Evolutionary conservation across 2,888 invertebrate species (phyloP), one percentile per base, ranked within the genome.

Genomic region (Caenorhabditis imperialis): DNA sequence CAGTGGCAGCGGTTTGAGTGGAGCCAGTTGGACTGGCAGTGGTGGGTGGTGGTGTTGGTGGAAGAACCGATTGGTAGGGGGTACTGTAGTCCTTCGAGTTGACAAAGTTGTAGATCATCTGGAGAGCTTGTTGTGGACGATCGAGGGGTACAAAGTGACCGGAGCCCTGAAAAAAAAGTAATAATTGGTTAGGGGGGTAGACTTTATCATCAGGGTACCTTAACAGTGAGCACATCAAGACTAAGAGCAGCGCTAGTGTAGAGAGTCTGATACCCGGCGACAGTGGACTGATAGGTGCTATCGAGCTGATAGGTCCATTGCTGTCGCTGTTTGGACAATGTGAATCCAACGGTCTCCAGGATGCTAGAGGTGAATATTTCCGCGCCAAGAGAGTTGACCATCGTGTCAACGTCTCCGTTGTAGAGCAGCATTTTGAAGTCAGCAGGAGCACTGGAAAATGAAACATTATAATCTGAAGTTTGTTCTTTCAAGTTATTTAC

Each of bases 71-170:
- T 53, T 37, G 35, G n/a, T 38, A 61, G 3, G 75, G 77, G n/a
- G 74, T 71, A 42, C 69, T 80, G 47, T 76, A 80, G 40, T 72
- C 72, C 16, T 51, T 53, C 0, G 35, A 25, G 7, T 67, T 54
- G 3, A 80, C 40, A 53, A 63, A 78, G 44, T 80, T 80, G 54
- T 72, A 78, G 3, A 80, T 76, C 75, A 80, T 71, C 37, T 80
- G 80, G 5, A 71, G 72, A 6, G 78, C 74, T 53, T 73, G 72
- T 23, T 70, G 73, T 12, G 80, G 80, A 7, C 80, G 58, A 55
- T 80, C 80, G 12, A 76, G 67, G 20, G 80, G 78, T 0, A 80
- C 80, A 42, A 78, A 75, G 50, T 80, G 80, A 23, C 80, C 80
- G 10, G 80, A 73, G 27, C 80, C 80, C 73, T 75, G 27, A 27